phyloP scores from a whole-genome alignment of 2,113 vertebrate species.

The Gallinago media region DNA sequence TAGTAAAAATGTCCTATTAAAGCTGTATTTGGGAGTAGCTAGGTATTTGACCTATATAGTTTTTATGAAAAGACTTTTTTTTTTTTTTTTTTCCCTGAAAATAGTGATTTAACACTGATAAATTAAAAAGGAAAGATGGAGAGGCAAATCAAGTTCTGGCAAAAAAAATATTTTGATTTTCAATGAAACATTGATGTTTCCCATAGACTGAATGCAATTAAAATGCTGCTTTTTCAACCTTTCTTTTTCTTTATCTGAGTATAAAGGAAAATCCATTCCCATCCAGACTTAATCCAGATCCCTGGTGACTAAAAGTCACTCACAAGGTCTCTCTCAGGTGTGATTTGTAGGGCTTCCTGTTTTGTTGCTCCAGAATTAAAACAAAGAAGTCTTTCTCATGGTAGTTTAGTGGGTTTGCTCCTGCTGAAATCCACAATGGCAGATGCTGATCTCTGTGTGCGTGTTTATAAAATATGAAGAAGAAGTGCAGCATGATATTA shows the following conservation, averaged over 20 bases:
- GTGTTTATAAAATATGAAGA: not conserved
- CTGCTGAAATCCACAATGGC: not conserved
- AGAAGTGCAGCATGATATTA: not conserved
- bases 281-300: not conserved
- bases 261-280: not conserved
- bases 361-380: not conserved
- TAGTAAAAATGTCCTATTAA: not conserved
- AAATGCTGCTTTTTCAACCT: not conserved
- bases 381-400: fast-evolving
- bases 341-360: not conserved
- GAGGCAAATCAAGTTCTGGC: not conserved
- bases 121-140: not conserved
- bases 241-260: not conserved
- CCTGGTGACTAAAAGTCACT: not conserved
- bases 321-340: not conserved
- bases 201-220: not conserved
- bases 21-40: not conserved
- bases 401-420: not conserved
- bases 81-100: not conserved
- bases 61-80: not conserved
- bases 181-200: not conserved
- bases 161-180: not conserved
- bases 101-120: not conserved
- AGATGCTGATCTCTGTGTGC: not conserved
- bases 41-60: not conserved